phyloP scores from a whole-genome alignment of 2,797 vertebrate genomes.

The Cyclopterus lumpus region DNA sequence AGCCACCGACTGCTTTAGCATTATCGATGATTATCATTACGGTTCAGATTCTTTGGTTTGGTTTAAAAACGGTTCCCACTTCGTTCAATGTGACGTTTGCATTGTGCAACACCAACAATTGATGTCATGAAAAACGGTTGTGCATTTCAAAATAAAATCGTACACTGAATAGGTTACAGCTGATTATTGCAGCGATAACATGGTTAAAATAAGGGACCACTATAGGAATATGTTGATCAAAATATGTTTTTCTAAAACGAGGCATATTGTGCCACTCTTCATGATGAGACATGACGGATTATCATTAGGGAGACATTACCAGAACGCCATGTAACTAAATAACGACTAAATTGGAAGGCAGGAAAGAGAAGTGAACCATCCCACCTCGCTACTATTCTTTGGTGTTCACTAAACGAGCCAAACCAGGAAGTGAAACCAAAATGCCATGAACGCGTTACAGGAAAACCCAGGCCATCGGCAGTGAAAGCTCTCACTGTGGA shows the following conservation, averaged over 20 bases:
- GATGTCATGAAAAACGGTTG: neutral
- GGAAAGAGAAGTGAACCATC: neutral
- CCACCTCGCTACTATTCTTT: neutral
- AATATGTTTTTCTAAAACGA: neutral
- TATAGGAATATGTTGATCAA: neutral
- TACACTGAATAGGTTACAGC: neutral
- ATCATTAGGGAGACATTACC: neutral
- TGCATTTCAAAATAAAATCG: neutral
- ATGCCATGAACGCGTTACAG: neutral
- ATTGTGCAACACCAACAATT: neutral
- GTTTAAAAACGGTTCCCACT: neutral
- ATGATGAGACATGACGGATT: neutral
- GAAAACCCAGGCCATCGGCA: fast-evolving
- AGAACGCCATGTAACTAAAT: neutral
- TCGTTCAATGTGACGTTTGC: neutral
- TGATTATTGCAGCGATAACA: neutral
- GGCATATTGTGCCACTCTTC: neutral
- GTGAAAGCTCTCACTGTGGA: neutral
- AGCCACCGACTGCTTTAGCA: neutral
- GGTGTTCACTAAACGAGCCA: neutral
- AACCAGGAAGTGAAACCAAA: slow-evolving; percentile 32
- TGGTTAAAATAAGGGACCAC: neutral
- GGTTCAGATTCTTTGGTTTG: neutral
- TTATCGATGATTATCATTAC: neutral
- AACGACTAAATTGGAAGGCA: neutral